phyloP scores from a whole-genome alignment of 2,113 vertebrate species.

The Halichoerus grypus region DNA sequence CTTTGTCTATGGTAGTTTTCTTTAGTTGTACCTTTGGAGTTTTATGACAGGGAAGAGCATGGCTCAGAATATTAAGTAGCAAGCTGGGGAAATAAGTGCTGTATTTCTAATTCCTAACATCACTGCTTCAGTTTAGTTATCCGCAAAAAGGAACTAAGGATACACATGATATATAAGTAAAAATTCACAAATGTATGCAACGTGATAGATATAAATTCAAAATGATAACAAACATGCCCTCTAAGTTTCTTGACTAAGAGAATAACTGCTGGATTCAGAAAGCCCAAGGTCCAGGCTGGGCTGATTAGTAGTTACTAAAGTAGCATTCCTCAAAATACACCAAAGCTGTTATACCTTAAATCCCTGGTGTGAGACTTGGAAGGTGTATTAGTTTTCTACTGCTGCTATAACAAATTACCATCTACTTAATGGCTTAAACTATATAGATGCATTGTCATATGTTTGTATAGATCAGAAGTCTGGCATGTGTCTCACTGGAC shows the following conservation, averaged over 20 bases:
- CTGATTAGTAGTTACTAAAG: not conserved
- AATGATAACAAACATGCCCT: not conserved
- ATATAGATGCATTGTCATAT: not conserved
- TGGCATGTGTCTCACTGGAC: not conserved
- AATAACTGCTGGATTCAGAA: conserved; percentile 32
- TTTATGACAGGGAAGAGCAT: not conserved
- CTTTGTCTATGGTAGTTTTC: conserved; percentile 8
- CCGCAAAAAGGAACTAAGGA: conserved; percentile 33
- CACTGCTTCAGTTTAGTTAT: not conserved
- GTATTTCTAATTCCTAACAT: conserved; percentile 14
- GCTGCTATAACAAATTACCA: conserved; percentile 34
- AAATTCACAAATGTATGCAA: not conserved
- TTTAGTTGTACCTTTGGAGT: not conserved
- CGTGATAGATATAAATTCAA: conserved; percentile 25
- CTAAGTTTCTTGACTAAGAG: not conserved
- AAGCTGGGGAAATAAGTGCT: not conserved
- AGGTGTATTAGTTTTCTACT: not conserved
- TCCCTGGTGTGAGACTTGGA: conserved; percentile 5
- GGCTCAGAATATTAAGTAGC: conserved; percentile 32
- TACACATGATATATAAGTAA: not conserved
- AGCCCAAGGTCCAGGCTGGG: not conserved
- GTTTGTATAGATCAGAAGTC: not conserved
- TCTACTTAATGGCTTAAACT: not conserved
- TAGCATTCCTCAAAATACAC: not conserved
- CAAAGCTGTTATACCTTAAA: not conserved